These are phyloP conservation scores for Thumatha senex DNA, from an alignment of 2,888 invertebrate species.

Conservation along the genomic window DNA sequence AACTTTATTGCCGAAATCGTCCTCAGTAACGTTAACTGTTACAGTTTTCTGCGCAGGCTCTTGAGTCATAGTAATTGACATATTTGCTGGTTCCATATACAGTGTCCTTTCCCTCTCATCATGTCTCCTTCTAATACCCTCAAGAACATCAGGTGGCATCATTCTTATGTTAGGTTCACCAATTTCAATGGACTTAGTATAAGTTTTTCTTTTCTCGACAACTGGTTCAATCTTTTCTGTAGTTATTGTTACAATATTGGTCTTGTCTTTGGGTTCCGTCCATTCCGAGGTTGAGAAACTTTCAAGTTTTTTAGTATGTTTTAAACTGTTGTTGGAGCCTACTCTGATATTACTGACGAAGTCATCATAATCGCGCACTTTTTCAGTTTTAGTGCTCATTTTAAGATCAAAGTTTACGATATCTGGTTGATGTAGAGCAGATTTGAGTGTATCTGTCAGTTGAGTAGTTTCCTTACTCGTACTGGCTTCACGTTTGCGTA, in stretches of 20 bases:
- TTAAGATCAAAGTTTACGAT: constrained; percentile 79
- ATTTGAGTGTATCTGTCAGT: constrained; percentile 68
- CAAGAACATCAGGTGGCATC: constrained; percentile 74
- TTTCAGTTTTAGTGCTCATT: constrained; percentile 53
- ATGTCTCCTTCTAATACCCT: constrained; percentile 64
- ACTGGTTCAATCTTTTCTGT: constrained; percentile 63
- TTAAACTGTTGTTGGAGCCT: constrained; percentile 73
- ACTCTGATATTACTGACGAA: constrained; percentile 78
- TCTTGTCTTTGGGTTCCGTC: constrained; percentile 61
- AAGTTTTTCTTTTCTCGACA: constrained; percentile 64
- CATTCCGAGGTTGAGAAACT: constrained; percentile 57
- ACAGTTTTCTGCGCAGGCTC: constrained; percentile 78
- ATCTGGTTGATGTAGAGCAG: constrained; percentile 75
- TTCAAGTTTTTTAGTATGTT: constrained; percentile 63
- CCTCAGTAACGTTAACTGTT: constrained; percentile 77
- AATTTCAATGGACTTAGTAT: constrained; percentile 79
- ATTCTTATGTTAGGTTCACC: constrained; percentile 66
- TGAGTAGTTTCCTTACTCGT: constrained; percentile 59
- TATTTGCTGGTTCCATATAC: constrained; percentile 75
- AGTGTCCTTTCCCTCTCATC: constrained; percentile 69
- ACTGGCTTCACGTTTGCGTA: constrained; percentile 55
- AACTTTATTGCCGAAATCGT: constrained; percentile 77
- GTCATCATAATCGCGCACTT: constrained; percentile 67
- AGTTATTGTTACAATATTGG: constrained; percentile 75
- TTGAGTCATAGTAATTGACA: constrained; percentile 75